Base-by-base conservation (phyloP, 1,140 invertebrate genomes). In the Muscidifurax raptorellus region DNA sequence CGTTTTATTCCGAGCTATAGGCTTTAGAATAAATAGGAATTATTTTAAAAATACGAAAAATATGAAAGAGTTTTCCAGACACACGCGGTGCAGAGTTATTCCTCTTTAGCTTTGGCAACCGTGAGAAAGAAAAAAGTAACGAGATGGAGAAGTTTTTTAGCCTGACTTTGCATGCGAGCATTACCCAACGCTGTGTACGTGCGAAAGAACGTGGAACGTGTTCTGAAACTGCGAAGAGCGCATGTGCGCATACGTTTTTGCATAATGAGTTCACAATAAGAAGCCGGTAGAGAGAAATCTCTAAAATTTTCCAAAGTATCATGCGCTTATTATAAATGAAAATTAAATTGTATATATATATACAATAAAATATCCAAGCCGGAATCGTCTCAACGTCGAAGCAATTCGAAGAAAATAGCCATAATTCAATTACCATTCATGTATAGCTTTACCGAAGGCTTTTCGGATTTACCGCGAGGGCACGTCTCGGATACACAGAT, bases 351-450 rank as follows among this genome's bases (percentile, higher is more conserved):
- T 40, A 9, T 40, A n/a, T n/a, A n/a, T n/a, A n/a, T n/a, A n/a
- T n/a, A n/a, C n/a, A n/a, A 30, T 27, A 28, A 1, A 18, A 30
- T 13, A 9, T 69, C 9, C 66, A 1, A 69, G 66, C 2, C 0
- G 13, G 66, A 9, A 69, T 69, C 13, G 10, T 28, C 27, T 30
- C 66, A 28, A 18, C 52, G 52, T 18, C 4, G 18, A 30, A n/a
- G 10, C 15, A 36, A 40, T 36, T 36, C 30, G 32, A n/a, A 10
- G 71, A 74, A 32, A 74, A 59, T 59, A n/a, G 18, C 12, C 47
- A 77, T 77, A 77, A 77, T 64, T 77, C 75, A 77, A 77, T 77
- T 7, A 47, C 44, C 27, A 4, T 52, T 59, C 75, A 28, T 22
- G 30, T 22, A n/a, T n/a, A 18, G 69, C 15, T 72, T 72, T 72